Conservation (phyloP, 2,888 invertebrate species). For the Dermolepida albohirtum region DNA sequence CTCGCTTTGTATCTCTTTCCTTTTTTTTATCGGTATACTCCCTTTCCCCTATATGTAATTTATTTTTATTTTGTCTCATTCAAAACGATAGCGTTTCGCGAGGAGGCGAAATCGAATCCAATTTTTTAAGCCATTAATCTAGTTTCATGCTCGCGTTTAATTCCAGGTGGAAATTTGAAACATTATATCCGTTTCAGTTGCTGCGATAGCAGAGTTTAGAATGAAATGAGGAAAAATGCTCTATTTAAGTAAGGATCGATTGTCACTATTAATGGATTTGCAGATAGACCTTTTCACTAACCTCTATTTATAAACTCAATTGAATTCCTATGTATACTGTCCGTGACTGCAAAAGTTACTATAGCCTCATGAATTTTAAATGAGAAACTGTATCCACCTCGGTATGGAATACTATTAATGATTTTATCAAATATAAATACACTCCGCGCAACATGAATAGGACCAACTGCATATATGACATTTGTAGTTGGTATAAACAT, state of each 20-base stretch:
- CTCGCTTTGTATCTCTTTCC: constrained; percentile 9
- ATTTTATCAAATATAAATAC: too few species aligned
- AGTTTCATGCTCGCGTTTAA: constrained; percentile 23
- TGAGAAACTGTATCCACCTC: too few species aligned
- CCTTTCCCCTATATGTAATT: constrained; percentile 25
- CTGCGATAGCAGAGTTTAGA: not conserved
- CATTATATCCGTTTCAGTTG: constrained; percentile 21
- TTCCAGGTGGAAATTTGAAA: constrained; percentile 17
- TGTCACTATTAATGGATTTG: constrained; percentile 15
- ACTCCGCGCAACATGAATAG: too few species aligned
- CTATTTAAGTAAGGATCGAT: constrained; percentile 21
- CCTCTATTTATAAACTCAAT: not conserved
- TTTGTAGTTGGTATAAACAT: too few species aligned
- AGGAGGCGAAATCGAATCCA: constrained; percentile 40
- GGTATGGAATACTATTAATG: too few species aligned
- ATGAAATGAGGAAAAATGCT: not conserved
- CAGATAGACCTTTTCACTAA: constrained; percentile 6
- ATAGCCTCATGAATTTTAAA: too few species aligned
- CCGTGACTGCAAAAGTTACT: too few species aligned
- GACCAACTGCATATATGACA: too few species aligned
- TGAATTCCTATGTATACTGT: too few species aligned
- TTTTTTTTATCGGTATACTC: not conserved
- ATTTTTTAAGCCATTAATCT: constrained; percentile 41
- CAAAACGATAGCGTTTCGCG: constrained; percentile 26
- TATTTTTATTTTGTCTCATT: constrained; percentile 42